phyloP scores from a whole-genome alignment of 2,113 vertebrate genomes.

The Syrmaticus mikado region DNA sequence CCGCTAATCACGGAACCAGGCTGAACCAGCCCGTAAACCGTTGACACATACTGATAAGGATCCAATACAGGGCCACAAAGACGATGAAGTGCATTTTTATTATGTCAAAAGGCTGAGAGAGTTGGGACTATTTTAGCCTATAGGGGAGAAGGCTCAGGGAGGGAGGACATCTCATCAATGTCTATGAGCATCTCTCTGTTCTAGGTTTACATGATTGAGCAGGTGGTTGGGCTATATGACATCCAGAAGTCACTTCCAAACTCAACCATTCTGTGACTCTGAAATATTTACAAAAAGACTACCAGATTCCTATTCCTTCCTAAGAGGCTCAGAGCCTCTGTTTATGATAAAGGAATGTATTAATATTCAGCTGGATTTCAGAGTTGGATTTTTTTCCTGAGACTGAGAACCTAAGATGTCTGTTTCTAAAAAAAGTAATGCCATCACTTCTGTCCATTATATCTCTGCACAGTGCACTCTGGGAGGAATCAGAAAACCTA shows the following conservation, averaged over 20 bases:
- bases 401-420: neutral
- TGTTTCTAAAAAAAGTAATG: neutral
- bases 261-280: neutral
- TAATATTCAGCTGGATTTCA: neutral
- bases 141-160: neutral
- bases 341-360: neutral
- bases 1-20: no score
- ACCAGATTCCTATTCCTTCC: neutral
- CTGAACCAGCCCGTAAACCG: no score
- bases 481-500: neutral
- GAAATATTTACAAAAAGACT: neutral
- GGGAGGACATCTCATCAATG: neutral
- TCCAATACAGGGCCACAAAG: neutral
- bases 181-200: neutral
- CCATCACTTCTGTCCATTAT: neutral
- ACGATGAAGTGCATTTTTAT: neutral
- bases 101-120: neutral
- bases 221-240: neutral
- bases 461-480: neutral
- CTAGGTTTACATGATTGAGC: neutral
- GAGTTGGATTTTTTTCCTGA: neutral
- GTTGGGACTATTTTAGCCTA: neutral
- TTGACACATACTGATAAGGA: neutral
- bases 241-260: neutral
- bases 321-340: rapidly evolving